phyloP scores from a whole-genome alignment of 2,797 vertebrate species.

The Florisuga fusca region DNA sequence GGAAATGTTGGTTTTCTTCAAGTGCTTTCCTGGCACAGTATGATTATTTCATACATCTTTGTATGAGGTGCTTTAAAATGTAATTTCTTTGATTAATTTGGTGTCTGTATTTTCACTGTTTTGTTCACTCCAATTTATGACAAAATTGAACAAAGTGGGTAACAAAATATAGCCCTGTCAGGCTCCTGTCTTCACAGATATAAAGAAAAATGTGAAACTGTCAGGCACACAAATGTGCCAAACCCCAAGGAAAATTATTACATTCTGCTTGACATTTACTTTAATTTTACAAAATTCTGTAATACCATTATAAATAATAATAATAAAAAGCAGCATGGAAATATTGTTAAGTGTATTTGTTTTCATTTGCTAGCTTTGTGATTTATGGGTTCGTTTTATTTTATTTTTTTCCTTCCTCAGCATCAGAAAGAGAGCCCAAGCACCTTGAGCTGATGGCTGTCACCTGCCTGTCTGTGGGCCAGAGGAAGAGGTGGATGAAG shows the following conservation, averaged over 20 bases:
- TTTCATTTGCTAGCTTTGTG: conserved; percentile 63
- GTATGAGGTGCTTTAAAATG: conserved; percentile 60
- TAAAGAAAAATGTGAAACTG: conserved; percentile 80
- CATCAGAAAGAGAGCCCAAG: background rate
- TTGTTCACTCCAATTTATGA: conserved; percentile 71
- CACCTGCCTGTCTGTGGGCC: fast-evolving
- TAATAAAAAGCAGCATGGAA: conserved; percentile 66
- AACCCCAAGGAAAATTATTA: conserved; percentile 72
- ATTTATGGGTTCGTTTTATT: conserved; percentile 58
- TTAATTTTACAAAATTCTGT: conserved; percentile 75
- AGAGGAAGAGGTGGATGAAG: background rate
- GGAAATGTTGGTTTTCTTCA: background rate
- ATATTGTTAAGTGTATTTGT: conserved; percentile 75
- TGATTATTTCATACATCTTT: conserved; percentile 34
- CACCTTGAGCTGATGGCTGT: background rate
- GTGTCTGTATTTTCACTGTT: conserved; percentile 65
- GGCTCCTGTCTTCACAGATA: conserved; percentile 73
- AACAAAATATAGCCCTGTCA: conserved; percentile 78
- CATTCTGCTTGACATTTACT: conserved; percentile 70
- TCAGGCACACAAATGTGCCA: conserved; percentile 76
- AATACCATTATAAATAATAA: conserved; percentile 76
- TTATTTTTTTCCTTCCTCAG: background rate
- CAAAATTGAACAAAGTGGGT: conserved; percentile 74
- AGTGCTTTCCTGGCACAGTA: background rate
- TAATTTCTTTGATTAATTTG: conserved; percentile 75